Evolutionary conservation across 2,797 vertebrate species (phyloP).

Genomic region (Lerista edwardsae): DNA sequence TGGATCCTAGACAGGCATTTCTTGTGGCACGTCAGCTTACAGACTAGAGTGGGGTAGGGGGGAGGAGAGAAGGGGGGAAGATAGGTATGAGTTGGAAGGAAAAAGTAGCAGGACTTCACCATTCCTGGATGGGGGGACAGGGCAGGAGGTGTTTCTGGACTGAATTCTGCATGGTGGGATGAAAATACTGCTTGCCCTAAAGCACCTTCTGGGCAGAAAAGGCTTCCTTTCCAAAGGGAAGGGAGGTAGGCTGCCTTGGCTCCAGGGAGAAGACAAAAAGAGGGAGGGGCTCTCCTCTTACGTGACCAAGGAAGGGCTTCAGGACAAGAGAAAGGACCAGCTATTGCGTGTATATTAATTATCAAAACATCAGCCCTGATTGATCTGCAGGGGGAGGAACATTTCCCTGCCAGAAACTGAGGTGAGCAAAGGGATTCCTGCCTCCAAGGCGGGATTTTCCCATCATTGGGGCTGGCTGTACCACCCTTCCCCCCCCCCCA

Average conservation of each 20-base stretch:
- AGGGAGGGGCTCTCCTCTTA: neutral
- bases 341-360: no score
- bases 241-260: no score
- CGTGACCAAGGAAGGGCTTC: neutral
- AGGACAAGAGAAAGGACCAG: neutral
- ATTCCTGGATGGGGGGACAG: no score
- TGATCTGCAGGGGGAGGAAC: neutral
- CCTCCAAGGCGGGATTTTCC: neutral
- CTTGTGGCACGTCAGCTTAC: slow-evolving; percentile 97
- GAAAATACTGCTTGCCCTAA: neutral
- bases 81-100: no score
- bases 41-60: slow-evolving; percentile 77
- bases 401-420: neutral
- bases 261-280: neutral
- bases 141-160: neutral
- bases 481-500: neutral
- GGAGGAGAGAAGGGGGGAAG: neutral
- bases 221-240: neutral
- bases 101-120: no score
- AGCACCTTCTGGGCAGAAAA: neutral
- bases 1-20: slow-evolving; percentile 92
- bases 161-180: neutral
- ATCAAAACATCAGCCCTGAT: neutral
- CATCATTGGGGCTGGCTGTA: neutral
- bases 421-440: no score